These are phyloP conservation scores for Chrysoperla carnea DNA, from an alignment of 1,140 invertebrate genomes.

Conservation along the genomic window DNA sequence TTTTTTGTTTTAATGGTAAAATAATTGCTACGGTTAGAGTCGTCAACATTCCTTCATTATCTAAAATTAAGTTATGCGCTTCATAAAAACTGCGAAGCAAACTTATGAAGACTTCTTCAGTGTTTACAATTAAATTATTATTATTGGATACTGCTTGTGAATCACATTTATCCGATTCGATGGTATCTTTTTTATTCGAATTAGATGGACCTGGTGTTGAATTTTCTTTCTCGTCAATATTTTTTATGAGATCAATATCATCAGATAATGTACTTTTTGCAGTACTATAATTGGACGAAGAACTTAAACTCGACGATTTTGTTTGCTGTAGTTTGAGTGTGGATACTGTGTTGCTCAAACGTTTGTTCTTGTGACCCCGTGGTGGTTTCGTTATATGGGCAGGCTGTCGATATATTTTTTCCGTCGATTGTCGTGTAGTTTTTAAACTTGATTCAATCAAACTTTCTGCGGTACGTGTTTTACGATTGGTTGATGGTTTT, in stretches of 20 bases:
- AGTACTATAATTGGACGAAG: neutral
- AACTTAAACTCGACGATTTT: neutral
- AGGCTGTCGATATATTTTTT: too few relatives aligned
- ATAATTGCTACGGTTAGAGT: constrained; percentile 69
- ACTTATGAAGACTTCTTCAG: constrained; percentile 55
- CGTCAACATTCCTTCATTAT: constrained; percentile 72
- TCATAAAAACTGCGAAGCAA: constrained; percentile 71
- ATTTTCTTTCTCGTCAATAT: neutral
- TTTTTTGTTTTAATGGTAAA: constrained; percentile 33
- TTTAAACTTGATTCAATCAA: neutral
- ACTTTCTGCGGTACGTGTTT: neutral
- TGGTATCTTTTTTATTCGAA: neutral
- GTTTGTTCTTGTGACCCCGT: neutral
- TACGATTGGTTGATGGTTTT: neutral
- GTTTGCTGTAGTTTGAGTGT: neutral
- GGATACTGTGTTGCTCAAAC: neutral
- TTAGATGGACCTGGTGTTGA: neutral
- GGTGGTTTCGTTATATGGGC: too few relatives aligned
- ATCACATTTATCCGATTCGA: too few relatives aligned
- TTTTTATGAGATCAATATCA: neutral
- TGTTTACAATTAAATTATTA: constrained; percentile 1
- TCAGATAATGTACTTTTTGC: too few relatives aligned
- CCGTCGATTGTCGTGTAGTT: neutral
- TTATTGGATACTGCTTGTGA: neutral
- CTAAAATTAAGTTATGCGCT: constrained; percentile 72